Base-by-base conservation (phyloP, 1,140 invertebrate species). In the Sitodiplosis mosellana region DNA sequence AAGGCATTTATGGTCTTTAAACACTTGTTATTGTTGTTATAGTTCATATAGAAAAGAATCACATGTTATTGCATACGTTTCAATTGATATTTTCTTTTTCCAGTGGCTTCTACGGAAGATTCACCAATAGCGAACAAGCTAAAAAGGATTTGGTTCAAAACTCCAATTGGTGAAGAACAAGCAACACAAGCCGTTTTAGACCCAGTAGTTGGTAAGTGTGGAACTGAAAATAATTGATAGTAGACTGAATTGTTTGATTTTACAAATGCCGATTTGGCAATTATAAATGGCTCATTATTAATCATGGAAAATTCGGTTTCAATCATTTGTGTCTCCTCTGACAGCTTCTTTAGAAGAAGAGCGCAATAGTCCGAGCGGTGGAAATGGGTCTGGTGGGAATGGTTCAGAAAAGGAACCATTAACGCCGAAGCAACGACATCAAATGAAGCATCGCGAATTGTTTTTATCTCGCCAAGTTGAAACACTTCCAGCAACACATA, bases 401-500 rank as follows among this genome's bases (percentile, higher is more conserved):
- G 48, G 48, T 38, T 27, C 27, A 27, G 36, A 63, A 45, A 55
- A 55, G 20, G 61, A 64, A 53, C 47, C 58, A 40, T 71, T 80
- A 49, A 66, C 73, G 56, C 67, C 68, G 50, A 87, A 87, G 61
- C 84, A 92, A 65, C 77, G 87, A 55, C 90, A 96, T 69, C 88
- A 92, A 68, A 80, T 98, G 61, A 94, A 94, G 65, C 94, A 98
- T 63, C 77, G 94, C 56, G 96, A 99, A 71, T 73, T 99, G 54
- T 99, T 99, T 72, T 74, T 99, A 41, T 96, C 94, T 8, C 79
- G 95, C 53, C 92, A 98, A 72, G 87, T 97, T 50, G 95, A 99
- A 72, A 97, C 90, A 21, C 75, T 99, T 60, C 91, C 94, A 37
- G 94, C 94, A 45, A 99, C 92, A 47, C 89, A 95, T 70, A 99